A percentile compares a stretch with the other conserved stretches of the same genome.
These are phyloP conservation scores for Leptodirus hochenwartii DNA, from an alignment of 2,888 invertebrate species.

Conservation along the genomic window DNA sequence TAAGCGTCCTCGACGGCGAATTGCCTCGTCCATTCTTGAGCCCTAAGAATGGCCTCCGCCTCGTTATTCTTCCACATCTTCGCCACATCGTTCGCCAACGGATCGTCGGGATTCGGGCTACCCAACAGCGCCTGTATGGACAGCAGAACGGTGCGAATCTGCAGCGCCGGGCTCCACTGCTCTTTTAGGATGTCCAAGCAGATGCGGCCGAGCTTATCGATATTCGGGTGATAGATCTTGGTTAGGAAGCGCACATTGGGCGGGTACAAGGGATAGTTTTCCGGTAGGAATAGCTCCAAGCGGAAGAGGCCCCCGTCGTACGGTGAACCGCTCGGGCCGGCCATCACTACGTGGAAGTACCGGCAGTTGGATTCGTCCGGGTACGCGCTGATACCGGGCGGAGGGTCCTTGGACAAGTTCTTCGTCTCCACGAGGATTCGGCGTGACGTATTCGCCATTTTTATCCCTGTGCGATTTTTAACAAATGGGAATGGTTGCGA, in stretches of 20 bases:
- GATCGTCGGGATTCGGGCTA: slow-evolving; percentile 98
- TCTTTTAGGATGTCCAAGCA: slow-evolving; percentile 98
- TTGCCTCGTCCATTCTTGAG: slow-evolving; percentile 85
- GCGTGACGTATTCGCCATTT: slow-evolving; percentile 14
- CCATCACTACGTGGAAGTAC: slow-evolving; percentile 95
- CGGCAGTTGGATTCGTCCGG: slow-evolving; percentile 93
- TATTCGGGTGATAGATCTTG: slow-evolving; percentile 99
- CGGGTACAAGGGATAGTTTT: slow-evolving; percentile 99
- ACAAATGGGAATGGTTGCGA: too few relatives aligned
- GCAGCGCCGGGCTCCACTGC: slow-evolving; percentile 97
- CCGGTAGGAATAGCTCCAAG: slow-evolving; percentile 95
- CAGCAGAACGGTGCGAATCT: slow-evolving; percentile 94
- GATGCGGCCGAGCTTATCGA: slow-evolving; percentile 97
- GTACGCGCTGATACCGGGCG: slow-evolving; percentile 92
- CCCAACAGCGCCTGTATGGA: slow-evolving; percentile 97
- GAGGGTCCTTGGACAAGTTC: slow-evolving; percentile 91
- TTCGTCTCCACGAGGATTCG: slow-evolving; percentile 95
- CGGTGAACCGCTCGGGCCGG: slow-evolving; percentile 85
- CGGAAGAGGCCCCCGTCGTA: slow-evolving; percentile 98
- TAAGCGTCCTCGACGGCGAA: slow-evolving; percentile 38
- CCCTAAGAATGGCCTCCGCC: slow-evolving; percentile 84
- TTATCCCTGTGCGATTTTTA: too few relatives aligned
- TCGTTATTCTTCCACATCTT: slow-evolving; percentile 98
- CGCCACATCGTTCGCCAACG: slow-evolving; percentile 93
- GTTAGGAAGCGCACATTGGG: slow-evolving; percentile 99